Conservation (phyloP, 2,113 vertebrate species). For the Herpetotheres cachinnans region DNA sequence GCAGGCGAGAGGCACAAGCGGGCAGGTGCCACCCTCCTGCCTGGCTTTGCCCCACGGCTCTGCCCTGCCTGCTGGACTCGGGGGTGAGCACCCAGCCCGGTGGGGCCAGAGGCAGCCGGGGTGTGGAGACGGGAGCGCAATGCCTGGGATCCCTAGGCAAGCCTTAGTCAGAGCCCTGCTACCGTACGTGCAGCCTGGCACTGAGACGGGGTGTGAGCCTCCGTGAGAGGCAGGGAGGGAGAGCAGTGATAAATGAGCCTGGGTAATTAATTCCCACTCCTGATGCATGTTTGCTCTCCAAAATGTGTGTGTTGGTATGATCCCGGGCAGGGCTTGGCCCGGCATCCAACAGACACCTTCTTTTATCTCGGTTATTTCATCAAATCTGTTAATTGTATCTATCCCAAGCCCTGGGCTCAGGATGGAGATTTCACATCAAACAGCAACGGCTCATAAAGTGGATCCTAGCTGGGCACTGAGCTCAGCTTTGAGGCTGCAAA, state of each 20-base stretch:
- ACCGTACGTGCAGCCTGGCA: conserved; percentile 11
- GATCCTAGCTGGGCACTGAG: not conserved
- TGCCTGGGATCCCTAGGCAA: not conserved
- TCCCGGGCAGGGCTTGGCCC: not conserved
- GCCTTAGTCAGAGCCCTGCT: not conserved
- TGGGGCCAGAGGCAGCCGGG: not conserved
- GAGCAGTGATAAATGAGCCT: not conserved
- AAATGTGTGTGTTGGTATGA: not conserved
- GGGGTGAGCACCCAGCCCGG: not conserved
- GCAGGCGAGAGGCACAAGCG: not conserved
- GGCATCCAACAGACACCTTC: not conserved
- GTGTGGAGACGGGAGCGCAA: not conserved
- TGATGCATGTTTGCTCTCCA: not conserved
- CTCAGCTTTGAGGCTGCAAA: not conserved
- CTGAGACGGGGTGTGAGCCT: not conserved
- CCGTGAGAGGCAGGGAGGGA: not conserved
- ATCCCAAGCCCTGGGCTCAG: not conserved
- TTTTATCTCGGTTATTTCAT: not conserved
- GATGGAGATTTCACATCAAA: not conserved
- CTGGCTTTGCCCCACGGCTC: not conserved
- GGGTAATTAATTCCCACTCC: conserved; percentile 9
- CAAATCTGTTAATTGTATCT: conserved; percentile 7
- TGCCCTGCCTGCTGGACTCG: not conserved
- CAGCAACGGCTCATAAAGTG: not conserved
- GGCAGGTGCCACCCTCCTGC: not conserved